Base-by-base conservation (phyloP, 2,888 invertebrate genomes). In the Eueremaeus valkanovi region DNA sequence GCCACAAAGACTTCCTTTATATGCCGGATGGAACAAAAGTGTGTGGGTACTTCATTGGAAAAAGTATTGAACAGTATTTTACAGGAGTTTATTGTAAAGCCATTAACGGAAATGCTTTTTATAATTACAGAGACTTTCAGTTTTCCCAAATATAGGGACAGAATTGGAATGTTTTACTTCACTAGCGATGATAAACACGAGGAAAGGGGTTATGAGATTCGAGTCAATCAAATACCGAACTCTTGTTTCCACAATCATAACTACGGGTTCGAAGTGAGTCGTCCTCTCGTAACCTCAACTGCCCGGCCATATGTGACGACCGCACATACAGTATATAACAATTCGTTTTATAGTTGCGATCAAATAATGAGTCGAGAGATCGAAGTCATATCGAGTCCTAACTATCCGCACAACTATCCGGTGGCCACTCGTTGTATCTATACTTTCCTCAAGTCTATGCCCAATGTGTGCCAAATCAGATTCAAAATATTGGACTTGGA, bases 401-500 rank as follows among this genome's bases (percentile, higher is more conserved):
- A 75, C 45, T 79, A 78, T 42, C 79, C 79, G 0, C 66, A 66
- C 11, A 77, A 79, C 42, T 79, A 79, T 75, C 78, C 78, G 13
- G 66, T 75, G 0, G 73, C 75, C 13, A 76, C 76, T 8, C 58
- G 77, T n/a, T 79, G 79, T 68, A 76, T 76, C 0, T 79, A 79
- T 49, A 76, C 75, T 3, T 76, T 79, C 8, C 51, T 76, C 27
- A 75, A 74, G 27, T 63, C 77, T 16, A 73, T 74, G 31, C 33
- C 74, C 24, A 73, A 77, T 58, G 77, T 79, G 29, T 81, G 81
- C 55, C 78, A 79, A n/a, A 77, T 81, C 0, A 76, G 77, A 45
- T 55, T 81, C 0, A 79, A 79, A 27, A 78, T 81, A 63, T 61
- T 80, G 42, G 77, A 80, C 55, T 78, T 81, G 33, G 81, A 81